These are phyloP conservation scores for Lucilia cuprina DNA, from an alignment of 1,140 invertebrate genomes.

Conservation along the genomic window DNA sequence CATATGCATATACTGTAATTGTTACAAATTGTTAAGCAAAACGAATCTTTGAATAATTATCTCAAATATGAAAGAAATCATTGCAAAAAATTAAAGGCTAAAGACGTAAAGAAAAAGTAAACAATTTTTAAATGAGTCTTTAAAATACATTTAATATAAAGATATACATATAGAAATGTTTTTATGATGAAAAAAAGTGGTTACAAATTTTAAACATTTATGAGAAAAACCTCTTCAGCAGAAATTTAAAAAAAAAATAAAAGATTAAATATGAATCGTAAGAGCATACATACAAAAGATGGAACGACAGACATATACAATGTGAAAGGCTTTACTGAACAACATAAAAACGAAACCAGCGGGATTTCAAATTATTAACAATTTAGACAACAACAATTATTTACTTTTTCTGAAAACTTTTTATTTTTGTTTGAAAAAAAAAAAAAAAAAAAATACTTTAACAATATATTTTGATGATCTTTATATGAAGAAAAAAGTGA, in stretches of 20 bases:
- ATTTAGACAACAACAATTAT: slow-evolving; percentile 8
- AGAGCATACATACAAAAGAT: background rate
- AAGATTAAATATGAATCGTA: background rate
- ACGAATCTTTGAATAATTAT: slow-evolving; percentile 37
- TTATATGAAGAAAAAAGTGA: background rate
- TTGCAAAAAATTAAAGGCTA: background rate
- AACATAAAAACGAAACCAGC: background rate
- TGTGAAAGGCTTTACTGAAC: background rate
- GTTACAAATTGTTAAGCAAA: slow-evolving; percentile 30
- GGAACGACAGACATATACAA: background rate
- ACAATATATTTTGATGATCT: background rate
- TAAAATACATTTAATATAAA: background rate
- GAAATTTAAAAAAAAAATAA: background rate
- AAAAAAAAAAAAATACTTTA: background rate
- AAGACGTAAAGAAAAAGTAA: slow-evolving; percentile 11
- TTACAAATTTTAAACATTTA: slow-evolving; percentile 8
- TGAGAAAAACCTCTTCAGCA: slow-evolving; percentile 3
- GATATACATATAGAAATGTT: background rate
- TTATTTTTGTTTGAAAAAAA: too few relatives aligned
- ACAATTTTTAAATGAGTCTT: slow-evolving; percentile 12
- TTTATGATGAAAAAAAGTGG: background rate
- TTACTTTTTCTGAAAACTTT: slow-evolving; percentile 2
- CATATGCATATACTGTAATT: background rate
- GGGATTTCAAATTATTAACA: slow-evolving; percentile 14
- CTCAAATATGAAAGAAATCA: slow-evolving; percentile 1